Conservation (phyloP, 1,140 invertebrate genomes). For the Hypsibius dujardini region DNA sequence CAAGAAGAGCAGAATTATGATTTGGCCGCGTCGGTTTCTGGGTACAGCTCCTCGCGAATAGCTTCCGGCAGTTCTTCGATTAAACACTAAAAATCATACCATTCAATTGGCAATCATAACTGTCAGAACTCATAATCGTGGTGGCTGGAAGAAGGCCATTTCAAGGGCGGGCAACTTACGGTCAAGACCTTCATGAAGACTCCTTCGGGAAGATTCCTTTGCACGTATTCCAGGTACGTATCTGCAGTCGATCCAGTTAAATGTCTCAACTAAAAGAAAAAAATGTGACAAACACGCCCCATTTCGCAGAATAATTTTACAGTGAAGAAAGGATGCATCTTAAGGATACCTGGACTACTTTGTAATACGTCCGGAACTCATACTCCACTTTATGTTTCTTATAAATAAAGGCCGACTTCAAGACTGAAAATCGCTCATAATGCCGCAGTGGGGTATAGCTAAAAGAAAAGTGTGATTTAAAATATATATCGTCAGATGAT, state of each 20-base stretch:
- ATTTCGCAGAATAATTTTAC: neutral
- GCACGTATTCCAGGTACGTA: slow-evolving; percentile 86
- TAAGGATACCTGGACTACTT: slow-evolving; percentile 51
- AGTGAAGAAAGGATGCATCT: slow-evolving; percentile 9
- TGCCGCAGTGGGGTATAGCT: slow-evolving; percentile 53
- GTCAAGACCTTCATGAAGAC: slow-evolving; percentile 83
- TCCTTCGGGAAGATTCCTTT: slow-evolving; percentile 91
- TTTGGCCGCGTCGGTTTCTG: too few relatives aligned
- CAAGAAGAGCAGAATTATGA: too few relatives aligned
- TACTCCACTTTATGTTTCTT: slow-evolving; percentile 92
- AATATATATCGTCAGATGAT: too few relatives aligned
- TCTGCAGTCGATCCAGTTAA: slow-evolving; percentile 85
- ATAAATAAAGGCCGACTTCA: slow-evolving; percentile 72
- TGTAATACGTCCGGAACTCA: slow-evolving; percentile 79
- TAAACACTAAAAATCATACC: neutral
- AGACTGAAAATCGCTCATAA: slow-evolving; percentile 54
- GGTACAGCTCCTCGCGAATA: too few relatives aligned
- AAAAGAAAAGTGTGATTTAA: too few relatives aligned
- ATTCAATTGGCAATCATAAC: neutral
- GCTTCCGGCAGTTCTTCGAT: neutral
- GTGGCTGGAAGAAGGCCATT: neutral
- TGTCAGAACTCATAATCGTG: neutral
- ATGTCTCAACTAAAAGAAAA: slow-evolving; percentile 34
- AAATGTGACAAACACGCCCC: neutral
- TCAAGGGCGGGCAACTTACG: slow-evolving; percentile 34